Conservation (phyloP, 2,888 invertebrate species). For the Hyles lineata region DNA sequence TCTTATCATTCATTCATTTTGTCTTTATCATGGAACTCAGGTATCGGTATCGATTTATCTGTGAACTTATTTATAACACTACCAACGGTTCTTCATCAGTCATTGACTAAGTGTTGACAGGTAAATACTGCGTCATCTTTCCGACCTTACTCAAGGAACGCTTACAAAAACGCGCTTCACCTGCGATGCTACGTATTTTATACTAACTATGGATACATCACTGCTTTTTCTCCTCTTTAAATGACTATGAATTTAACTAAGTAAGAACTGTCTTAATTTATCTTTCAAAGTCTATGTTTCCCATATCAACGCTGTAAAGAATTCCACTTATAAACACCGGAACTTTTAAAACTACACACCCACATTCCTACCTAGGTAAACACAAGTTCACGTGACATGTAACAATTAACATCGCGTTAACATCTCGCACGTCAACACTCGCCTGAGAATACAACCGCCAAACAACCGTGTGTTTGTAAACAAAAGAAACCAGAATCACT, state of each 20-base stretch:
- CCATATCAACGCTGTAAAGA: background rate
- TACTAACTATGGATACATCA: no score
- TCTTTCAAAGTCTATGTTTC: no score
- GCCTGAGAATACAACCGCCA: background rate
- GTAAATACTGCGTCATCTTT: no score
- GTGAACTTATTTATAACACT: no score
- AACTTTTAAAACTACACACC: background rate
- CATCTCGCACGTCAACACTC: background rate
- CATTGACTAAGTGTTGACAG: no score
- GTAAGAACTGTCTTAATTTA: no score
- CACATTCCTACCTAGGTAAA: constrained; percentile 2
- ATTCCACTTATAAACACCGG: background rate
- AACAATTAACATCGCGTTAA: background rate
- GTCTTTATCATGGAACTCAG: background rate
- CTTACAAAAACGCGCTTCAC: no score
- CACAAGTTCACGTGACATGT: background rate
- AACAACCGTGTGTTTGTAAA: constrained; percentile 10
- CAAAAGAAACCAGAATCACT: constrained; percentile 13
- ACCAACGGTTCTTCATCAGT: no score
- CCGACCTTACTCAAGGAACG: no score
- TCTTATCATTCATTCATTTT: background rate
- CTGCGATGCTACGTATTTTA: no score
- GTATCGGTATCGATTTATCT: background rate
- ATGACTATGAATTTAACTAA: no score
- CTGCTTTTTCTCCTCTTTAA: no score